Base-by-base conservation (phyloP, 2,888 invertebrate species). In the Oscheius myriophilus region DNA sequence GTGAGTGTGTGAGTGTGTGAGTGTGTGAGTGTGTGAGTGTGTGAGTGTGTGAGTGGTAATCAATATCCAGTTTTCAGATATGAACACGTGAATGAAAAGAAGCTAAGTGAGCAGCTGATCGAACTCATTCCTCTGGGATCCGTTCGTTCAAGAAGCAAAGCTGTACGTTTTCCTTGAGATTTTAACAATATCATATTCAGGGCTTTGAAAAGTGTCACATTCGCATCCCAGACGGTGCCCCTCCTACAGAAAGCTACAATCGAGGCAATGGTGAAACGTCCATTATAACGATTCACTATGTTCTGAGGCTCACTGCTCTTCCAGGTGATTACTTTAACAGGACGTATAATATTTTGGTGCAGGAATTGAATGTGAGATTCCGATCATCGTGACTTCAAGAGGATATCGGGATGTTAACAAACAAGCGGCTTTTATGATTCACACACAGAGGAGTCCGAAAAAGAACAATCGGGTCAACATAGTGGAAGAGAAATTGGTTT, bases 71-170 rank as follows among this genome's bases (percentile, higher is more conserved):
- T 42, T 59, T 59, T 33, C n/a, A 67, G 84, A 42, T 85, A 85
- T 57, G 85, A 85, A 61, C 85, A 85, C 61, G 82, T 86, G 26
- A 82, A 82, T 62, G 85, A 85, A 72, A 81, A 80, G 64, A 85
- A 85, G 65, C 57, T 85, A 26, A 71, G 80, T 18, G 85, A 85
- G 58, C 79, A 82, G 46, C 45, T 79, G 11, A 75, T 84, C 45
- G 84, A 85, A 51, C 69, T 73, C 18, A 73, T 78, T 16, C 70
- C 72, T 11, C 67, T 85, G n/a, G 85, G 85, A 46, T 66, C 75
- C 21, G 80, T 85, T 1, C 71, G 74, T 43, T 76, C 78, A 0
- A 62, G 83, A 59, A 78, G 79, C 53, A 77, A 81, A 57, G 73
- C 72, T 72, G 82, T 82, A 11, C 3, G 43, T 1, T 54, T 25